These are phyloP conservation scores for Poeciliopsis infans DNA, from an alignment of 2,797 vertebrate species.

Conservation along the genomic window DNA sequence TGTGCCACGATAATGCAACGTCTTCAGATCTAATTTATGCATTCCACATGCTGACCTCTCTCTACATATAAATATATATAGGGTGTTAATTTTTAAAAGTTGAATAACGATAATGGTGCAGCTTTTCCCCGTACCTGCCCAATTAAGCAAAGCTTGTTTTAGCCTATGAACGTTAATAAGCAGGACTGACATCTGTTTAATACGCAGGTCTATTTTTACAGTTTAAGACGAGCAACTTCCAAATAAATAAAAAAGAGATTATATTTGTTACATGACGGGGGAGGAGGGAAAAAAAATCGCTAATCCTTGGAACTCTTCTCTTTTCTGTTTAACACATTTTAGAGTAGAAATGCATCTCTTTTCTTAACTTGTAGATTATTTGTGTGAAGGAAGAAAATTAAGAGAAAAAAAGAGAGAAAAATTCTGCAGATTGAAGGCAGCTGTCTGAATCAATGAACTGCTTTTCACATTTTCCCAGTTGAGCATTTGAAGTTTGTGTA, in stretches of 20 bases:
- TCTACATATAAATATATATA: constrained; percentile 20
- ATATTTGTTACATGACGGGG: constrained; percentile 21
- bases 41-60: constrained; percentile 54
- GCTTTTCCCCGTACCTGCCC: constrained; percentile 19
- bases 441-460: neutral
- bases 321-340: constrained; percentile 11
- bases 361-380: constrained; percentile 28
- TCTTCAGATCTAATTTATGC: constrained; percentile 53
- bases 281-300: neutral
- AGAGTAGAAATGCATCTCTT: constrained; percentile 19
- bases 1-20: constrained; percentile 31
- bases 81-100: constrained; percentile 46
- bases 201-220: constrained; percentile 26
- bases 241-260: constrained; percentile 4
- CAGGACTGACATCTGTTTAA: constrained; percentile 25
- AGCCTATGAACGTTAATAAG: constrained; percentile 25
- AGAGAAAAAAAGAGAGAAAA: constrained; percentile 15
- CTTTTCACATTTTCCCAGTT: constrained; percentile 15
- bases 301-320: constrained; percentile 7
- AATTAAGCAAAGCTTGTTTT: constrained; percentile 22
- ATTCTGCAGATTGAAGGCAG: neutral
- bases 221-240: constrained; percentile 17
- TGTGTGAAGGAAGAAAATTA: constrained; percentile 25
- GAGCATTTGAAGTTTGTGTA: constrained; percentile 27
- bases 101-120: neutral